Base-by-base conservation (phyloP, 2,797 vertebrate genomes). In the Molossus alvarezi region DNA sequence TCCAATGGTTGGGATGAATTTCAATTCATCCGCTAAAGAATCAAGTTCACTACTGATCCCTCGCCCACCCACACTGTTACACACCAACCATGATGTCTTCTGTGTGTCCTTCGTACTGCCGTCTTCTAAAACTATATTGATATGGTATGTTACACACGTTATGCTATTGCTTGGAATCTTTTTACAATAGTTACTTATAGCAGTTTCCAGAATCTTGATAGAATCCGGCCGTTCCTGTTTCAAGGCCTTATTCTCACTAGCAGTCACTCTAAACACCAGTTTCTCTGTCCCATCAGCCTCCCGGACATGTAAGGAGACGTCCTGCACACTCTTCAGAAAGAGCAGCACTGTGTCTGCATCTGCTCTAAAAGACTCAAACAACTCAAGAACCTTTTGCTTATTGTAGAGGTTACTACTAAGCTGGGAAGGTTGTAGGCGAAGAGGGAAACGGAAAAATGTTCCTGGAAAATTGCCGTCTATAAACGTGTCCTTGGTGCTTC, bases 371-470 rank as follows among this genome's bases (percentile, higher is more conserved):
- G 99, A 99, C 65, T 99, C 99, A 97, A 99, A 99, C 53, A 99
- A 98, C 98, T 99, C 99, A 91, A 99, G 98, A 89, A 99, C 98
- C 92, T 99, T 99, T 97, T 99, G 99, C 95, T 99, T 99, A 97
- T 99, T 99, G 37, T 99, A 99, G 76, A 99, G 98, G 97, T 99
- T 99, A 96, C 98, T 98, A 83, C 99, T 99, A 48, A 99, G 99
- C 51, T 99, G 99, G 17, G 99, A 99, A 82, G 99, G 99, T 62
- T 99, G 99, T 41, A 99, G 98, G 83, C 99, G 99, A 85, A 99
- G 99, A 0, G 99, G 99, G 96, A 99, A 99, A 95, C 99, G 99
- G 97, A 99, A 99, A 89, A 99, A 99, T 0, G 99, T 99, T 95
- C 99, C 99, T n/a, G 99, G 99, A 96, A 99, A 99, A 97, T 97